Conservation (phyloP, 2,888 invertebrate genomes). For the Philhelius pedissequus region DNA sequence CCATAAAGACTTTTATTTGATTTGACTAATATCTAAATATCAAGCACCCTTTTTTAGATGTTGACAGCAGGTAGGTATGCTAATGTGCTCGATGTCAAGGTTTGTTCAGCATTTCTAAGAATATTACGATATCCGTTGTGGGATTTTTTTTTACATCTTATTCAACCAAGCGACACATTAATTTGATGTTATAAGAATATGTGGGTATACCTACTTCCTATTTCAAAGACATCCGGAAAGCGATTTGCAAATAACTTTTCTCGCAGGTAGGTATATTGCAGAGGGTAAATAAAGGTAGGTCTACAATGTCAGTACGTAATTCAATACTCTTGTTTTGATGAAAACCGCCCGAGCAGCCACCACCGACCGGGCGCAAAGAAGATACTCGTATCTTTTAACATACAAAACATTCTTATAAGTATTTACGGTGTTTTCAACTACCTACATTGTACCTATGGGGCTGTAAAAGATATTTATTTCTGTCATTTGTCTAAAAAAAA, state of each 20-base stretch:
- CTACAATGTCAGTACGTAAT: neutral
- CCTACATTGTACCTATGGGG: too few species aligned
- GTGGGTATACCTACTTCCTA: too few species aligned
- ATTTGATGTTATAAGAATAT: neutral
- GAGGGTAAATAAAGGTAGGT: neutral
- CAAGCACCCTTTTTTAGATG: slow-evolving; percentile 3
- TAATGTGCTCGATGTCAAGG: slow-evolving; percentile 19
- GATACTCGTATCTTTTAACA: neutral
- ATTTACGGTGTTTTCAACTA: neutral
- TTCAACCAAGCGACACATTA: neutral
- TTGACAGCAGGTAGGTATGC: slow-evolving; percentile 24
- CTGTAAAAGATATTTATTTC: neutral
- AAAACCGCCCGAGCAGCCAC: too few species aligned
- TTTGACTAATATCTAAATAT: neutral
- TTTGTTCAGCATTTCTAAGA: slow-evolving; percentile 2
- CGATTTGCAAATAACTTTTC: neutral
- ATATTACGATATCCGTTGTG: neutral
- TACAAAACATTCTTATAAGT: neutral
- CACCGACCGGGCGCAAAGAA: too few species aligned
- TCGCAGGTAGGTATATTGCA: neutral
- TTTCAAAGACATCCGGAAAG: neutral
- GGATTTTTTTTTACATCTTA: neutral
- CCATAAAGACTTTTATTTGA: neutral
- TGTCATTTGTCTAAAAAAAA: neutral
- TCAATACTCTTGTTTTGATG: neutral